A percentile compares a stretch with the other conserved stretches of the same genome.
These are phyloP conservation scores for Lophius piscatorius DNA, from an alignment of 2,113 vertebrate species.

Conservation along the genomic window DNA sequence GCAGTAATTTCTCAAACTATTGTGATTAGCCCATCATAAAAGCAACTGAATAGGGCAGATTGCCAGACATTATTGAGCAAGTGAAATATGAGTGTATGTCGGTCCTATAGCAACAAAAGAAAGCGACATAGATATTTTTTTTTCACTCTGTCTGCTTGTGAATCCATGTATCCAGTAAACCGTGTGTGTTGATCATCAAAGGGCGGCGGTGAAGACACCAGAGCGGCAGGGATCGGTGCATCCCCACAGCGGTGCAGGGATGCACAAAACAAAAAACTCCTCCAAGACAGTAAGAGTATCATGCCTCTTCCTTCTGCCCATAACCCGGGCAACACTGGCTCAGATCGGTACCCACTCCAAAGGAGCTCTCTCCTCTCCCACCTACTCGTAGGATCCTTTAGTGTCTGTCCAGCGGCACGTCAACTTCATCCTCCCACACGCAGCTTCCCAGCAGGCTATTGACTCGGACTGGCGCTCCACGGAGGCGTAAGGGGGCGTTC, in stretches of 20 bases:
- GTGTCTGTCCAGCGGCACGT: constrained; percentile 83
- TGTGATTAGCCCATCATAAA: constrained; percentile 73
- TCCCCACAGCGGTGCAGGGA: constrained; percentile 58
- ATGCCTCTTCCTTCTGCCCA: constrained; percentile 71
- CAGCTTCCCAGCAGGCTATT: constrained; percentile 81
- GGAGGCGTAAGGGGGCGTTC: constrained; percentile 66
- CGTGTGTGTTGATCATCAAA: constrained; percentile 63
- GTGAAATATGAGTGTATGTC: constrained; percentile 30
- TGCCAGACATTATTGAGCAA: constrained; percentile 56
- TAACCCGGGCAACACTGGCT: constrained; percentile 87
- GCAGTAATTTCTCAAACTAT: constrained; percentile 65
- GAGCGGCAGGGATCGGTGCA: constrained; percentile 60
- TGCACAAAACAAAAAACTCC: constrained; percentile 56
- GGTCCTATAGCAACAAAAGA: constrained; percentile 54
- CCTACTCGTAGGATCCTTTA: constrained; percentile 65
- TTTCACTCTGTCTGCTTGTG: background rate
- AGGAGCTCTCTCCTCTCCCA: constrained; percentile 38
- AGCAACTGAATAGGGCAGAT: constrained; percentile 59
- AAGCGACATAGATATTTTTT: background rate
- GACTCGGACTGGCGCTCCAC: constrained; percentile 75
- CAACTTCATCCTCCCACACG: constrained; percentile 76
- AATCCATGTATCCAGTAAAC: constrained; percentile 18
- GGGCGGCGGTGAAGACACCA: constrained; percentile 68
- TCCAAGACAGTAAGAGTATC: constrained; percentile 61
- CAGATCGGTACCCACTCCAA: constrained; percentile 58